Evolutionary conservation across 2,797 vertebrate species (phyloP).

Genomic region (Pseudochirops cupreus): DNA sequence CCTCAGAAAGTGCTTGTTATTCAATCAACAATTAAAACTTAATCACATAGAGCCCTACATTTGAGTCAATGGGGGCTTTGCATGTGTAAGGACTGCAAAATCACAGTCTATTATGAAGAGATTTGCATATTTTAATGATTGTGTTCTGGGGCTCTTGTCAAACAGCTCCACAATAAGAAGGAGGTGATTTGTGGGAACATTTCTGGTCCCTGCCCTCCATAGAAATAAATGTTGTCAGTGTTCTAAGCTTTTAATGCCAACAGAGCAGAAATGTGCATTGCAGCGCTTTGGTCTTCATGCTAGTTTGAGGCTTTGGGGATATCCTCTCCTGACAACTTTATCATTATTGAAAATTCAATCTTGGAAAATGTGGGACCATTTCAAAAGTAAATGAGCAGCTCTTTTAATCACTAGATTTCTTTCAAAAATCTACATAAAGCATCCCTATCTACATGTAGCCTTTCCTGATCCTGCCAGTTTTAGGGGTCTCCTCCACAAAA

Average conservation of each 20-base stretch:
- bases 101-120: slow-evolving; percentile 59
- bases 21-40: slow-evolving; percentile 68
- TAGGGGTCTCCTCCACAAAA: background rate
- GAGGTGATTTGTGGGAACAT: slow-evolving; percentile 5
- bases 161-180: slow-evolving; percentile 34
- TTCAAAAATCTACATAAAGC: background rate
- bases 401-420: background rate
- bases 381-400: slow-evolving; percentile 67
- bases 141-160: slow-evolving; percentile 57
- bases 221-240: background rate
- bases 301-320: slow-evolving; percentile 14
- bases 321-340: slow-evolving; percentile 64
- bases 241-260: background rate
- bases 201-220: background rate
- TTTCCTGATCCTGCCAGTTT: background rate
- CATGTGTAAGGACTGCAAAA: slow-evolving; percentile 48
- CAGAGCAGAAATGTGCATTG: background rate
- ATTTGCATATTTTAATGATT: slow-evolving; percentile 74
- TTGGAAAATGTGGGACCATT: slow-evolving; percentile 50
- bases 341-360: slow-evolving; percentile 27
- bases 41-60: slow-evolving; percentile 59
- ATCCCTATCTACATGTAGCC: background rate
- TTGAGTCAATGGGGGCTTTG: slow-evolving; percentile 64
- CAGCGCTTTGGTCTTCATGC: slow-evolving; percentile 45
- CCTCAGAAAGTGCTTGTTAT: slow-evolving; percentile 51